These are phyloP conservation scores for Chunga burmeisteri DNA, from an alignment of 2,113 vertebrate species.

Conservation along the genomic window DNA sequence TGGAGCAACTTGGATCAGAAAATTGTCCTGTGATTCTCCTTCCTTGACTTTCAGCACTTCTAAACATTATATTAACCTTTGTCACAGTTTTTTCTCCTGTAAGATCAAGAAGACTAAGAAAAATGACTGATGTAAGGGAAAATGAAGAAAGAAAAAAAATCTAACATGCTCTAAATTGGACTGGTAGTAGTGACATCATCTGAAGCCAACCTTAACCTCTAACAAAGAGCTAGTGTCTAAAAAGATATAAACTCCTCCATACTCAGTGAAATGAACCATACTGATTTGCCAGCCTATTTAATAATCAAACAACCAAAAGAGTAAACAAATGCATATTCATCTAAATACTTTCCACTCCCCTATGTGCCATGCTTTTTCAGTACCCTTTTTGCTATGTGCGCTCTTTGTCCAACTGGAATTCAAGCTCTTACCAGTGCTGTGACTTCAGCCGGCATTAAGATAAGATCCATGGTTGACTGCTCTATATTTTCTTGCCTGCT, in stretches of 20 bases:
- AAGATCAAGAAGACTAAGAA: not conserved
- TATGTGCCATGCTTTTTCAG: too few relatives aligned
- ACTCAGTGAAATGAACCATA: not conserved
- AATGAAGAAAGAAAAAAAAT: not conserved
- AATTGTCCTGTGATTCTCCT: rapidly evolving
- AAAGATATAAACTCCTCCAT: not conserved
- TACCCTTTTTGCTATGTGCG: not conserved
- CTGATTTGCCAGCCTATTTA: not conserved
- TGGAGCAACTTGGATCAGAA: not conserved
- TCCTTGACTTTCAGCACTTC: not conserved
- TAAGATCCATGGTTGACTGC: not conserved
- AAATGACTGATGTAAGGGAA: not conserved
- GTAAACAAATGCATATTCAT: not conserved
- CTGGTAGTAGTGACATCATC: not conserved
- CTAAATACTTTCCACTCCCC: not conserved
- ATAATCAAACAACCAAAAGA: not conserved
- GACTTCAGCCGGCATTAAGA: not conserved
- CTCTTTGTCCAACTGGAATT: not conserved
- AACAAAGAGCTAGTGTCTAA: not conserved
- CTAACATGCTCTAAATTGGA: not conserved
- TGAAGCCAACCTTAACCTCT: not conserved
- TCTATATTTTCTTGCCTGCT: not conserved
- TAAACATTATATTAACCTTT: not conserved
- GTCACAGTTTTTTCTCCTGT: not conserved
- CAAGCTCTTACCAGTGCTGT: not conserved